Evolutionary conservation across 2,888 invertebrate genomes (phyloP).

Genomic region (Polyommatus iphigenia): DNA sequence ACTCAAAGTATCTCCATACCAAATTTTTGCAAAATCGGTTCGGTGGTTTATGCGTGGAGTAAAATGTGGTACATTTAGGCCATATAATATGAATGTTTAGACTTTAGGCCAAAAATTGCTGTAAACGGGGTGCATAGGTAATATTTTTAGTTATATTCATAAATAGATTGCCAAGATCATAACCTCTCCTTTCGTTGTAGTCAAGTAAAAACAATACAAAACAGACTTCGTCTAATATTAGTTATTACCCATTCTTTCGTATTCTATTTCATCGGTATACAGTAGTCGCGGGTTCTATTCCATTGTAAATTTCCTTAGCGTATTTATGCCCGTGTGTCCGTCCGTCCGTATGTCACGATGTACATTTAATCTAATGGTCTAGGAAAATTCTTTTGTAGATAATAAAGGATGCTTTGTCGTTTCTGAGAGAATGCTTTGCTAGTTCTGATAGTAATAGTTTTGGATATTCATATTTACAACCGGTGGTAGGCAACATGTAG

Average conservation of each 20-base stretch:
- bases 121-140: too few relatives aligned
- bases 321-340: constrained; percentile 9
- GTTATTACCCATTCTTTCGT: constrained; percentile 1
- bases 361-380: background rate
- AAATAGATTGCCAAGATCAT: too few relatives aligned
- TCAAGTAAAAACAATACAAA: background rate
- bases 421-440: background rate
- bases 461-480: background rate
- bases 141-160: background rate
- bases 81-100: too few relatives aligned
- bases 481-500: too few relatives aligned
- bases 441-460: background rate
- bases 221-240: background rate
- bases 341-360: constrained; percentile 2
- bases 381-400: background rate
- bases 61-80: too few relatives aligned
- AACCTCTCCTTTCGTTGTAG: background rate
- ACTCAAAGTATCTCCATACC: too few relatives aligned
- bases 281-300: constrained; percentile 5
- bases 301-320: background rate
- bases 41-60: too few relatives aligned
- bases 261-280: constrained; percentile 15
- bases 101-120: too few relatives aligned
- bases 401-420: background rate
- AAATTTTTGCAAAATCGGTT: too few relatives aligned